Percentiles rank a stretch among this genome's conserved stretches.
These are phyloP conservation scores for Elgaria multicarinata DNA, from an alignment of 2,113 vertebrate genomes.

Conservation along the genomic window DNA sequence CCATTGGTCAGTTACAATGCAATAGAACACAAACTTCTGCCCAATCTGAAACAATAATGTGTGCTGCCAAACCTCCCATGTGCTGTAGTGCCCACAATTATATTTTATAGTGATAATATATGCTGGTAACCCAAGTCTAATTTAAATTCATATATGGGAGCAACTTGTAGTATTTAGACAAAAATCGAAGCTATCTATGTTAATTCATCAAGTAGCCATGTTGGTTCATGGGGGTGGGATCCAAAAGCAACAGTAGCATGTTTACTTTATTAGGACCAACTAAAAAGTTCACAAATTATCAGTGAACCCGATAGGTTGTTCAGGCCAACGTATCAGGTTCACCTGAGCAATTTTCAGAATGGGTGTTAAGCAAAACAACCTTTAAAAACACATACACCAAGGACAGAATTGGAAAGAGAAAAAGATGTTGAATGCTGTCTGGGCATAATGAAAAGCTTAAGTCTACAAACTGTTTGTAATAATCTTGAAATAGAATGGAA, in stretches of 20 bases:
- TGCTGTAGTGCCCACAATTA: background rate
- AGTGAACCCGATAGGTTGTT: too few species aligned
- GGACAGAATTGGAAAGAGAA: background rate
- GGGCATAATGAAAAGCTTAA: background rate
- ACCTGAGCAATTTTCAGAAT: background rate
- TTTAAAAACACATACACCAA: background rate
- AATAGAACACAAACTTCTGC: background rate
- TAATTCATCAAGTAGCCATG: background rate
- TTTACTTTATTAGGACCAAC: background rate
- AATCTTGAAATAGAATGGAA: background rate
- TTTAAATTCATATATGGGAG: background rate
- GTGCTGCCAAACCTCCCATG: background rate
- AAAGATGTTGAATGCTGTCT: background rate
- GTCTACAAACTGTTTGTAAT: background rate
- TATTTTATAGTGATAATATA: background rate
- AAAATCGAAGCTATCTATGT: background rate
- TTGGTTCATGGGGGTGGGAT: too few species aligned
- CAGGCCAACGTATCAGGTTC: background rate
- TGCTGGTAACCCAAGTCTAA: too few species aligned
- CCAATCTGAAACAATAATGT: background rate
- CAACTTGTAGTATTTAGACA: background rate
- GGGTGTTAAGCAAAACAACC: background rate
- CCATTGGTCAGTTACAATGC: background rate
- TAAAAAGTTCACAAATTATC: too few species aligned
- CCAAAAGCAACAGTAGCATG: background rate